Conservation (phyloP, 1,140 invertebrate species). For the Metaphire vulgaris region DNA sequence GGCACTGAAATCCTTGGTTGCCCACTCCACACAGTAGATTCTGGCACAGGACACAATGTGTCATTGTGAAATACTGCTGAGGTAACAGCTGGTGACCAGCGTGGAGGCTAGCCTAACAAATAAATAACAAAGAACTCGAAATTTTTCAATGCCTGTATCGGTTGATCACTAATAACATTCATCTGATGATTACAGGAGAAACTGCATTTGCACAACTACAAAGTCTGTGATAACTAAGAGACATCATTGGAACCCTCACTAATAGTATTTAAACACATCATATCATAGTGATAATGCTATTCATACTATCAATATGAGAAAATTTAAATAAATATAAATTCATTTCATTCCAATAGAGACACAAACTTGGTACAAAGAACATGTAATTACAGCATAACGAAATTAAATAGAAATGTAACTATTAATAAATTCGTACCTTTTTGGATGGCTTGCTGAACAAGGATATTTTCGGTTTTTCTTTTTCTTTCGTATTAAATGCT, state of each 20-base stretch:
- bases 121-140: background rate
- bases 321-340: too few species aligned
- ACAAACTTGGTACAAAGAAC: background rate
- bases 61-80: slow-evolving; percentile 80
- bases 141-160: background rate
- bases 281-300: too few species aligned
- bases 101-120: slow-evolving; percentile 6
- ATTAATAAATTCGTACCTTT: slow-evolving; percentile 17
- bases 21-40: slow-evolving; percentile 86
- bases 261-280: too few species aligned
- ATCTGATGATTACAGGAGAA: background rate
- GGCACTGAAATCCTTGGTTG: slow-evolving; percentile 85
- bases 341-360: background rate
- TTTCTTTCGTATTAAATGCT: slow-evolving; percentile 75
- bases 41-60: slow-evolving; percentile 86
- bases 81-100: slow-evolving; percentile 83
- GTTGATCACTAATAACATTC: background rate
- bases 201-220: background rate
- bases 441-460: slow-evolving; percentile 30
- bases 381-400: background rate
- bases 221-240: background rate
- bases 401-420: background rate
- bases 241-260: background rate
- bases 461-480: slow-evolving; percentile 70
- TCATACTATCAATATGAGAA: too few species aligned